These are phyloP conservation scores for Ypsolopha scabrella DNA, from an alignment of 2,888 invertebrate genomes.

Conservation along the genomic window DNA sequence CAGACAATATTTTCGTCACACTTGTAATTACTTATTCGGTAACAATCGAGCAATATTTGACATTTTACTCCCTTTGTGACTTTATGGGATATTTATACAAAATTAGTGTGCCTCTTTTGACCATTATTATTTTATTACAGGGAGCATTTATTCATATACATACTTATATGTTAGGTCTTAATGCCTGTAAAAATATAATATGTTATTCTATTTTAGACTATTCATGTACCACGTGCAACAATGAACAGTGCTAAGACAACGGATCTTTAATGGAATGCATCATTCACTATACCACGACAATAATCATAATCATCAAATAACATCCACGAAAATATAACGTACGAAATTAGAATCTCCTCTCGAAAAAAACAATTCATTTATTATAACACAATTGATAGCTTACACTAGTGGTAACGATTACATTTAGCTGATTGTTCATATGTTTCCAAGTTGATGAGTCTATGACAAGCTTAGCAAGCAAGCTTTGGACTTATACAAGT, in stretches of 20 bases:
- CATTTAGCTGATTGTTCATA: constrained; percentile 40
- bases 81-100: constrained; percentile 30
- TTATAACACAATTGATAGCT: constrained; percentile 49
- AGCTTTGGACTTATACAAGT: no score
- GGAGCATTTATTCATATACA: constrained; percentile 21
- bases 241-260: constrained; percentile 58
- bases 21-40: constrained; percentile 59
- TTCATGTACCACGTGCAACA: constrained; percentile 47
- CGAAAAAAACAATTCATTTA: constrained; percentile 34
- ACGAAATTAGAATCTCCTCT: constrained; percentile 33
- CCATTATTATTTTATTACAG: not conserved
- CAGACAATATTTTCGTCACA: constrained; percentile 53
- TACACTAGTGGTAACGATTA: constrained; percentile 69
- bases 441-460: constrained; percentile 22
- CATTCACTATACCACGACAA: constrained; percentile 51
- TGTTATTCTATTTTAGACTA: constrained; percentile 28
- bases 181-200: constrained; percentile 48
- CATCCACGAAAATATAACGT: constrained; percentile 36
- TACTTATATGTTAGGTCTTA: constrained; percentile 26
- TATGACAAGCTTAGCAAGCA: constrained; percentile 4
- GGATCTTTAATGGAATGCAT: constrained; percentile 62
- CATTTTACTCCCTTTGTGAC: constrained; percentile 63
- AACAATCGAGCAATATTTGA: constrained; percentile 62
- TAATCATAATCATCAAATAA: constrained; percentile 33
- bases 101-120: constrained; percentile 10